Conservation (phyloP, 2,797 vertebrate genomes). For the Tokudaia muenninki region DNA sequence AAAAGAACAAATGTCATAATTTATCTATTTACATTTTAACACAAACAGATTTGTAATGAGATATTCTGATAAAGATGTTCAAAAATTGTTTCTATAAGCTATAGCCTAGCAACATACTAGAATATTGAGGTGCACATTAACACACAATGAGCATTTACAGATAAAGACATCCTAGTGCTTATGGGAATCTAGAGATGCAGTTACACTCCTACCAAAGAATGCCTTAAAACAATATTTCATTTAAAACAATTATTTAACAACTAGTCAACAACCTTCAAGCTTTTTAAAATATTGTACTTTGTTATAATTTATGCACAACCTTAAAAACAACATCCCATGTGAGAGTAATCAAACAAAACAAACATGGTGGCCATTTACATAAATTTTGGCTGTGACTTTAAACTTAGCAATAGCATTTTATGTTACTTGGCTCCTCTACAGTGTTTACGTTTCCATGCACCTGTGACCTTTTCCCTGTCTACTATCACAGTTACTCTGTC, state of each 20-base stretch:
- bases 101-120: constrained; percentile 4
- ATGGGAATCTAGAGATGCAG: background rate
- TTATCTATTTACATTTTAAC: constrained; percentile 19
- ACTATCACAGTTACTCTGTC: background rate
- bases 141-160: background rate
- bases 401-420: background rate
- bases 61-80: background rate
- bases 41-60: constrained; percentile 62
- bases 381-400: constrained; percentile 14
- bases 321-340: constrained; percentile 22
- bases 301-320: background rate
- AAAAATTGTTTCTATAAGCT: constrained; percentile 26
- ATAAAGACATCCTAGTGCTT: background rate
- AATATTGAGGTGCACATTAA: constrained; percentile 8
- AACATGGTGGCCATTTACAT: background rate
- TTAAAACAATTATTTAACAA: background rate
- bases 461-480: background rate
- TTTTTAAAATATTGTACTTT: constrained; percentile 25
- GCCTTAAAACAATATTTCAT: constrained; percentile 8
- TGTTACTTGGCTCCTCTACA: constrained; percentile 7
- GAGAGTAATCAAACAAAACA: constrained; percentile 45
- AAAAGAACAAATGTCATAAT: constrained; percentile 48
- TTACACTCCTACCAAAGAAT: constrained; percentile 31
- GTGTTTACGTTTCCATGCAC: background rate
- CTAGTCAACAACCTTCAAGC: background rate